Evolutionary conservation across 2,888 invertebrate genomes (phyloP).

Genomic region (Tineola bisselliella): DNA sequence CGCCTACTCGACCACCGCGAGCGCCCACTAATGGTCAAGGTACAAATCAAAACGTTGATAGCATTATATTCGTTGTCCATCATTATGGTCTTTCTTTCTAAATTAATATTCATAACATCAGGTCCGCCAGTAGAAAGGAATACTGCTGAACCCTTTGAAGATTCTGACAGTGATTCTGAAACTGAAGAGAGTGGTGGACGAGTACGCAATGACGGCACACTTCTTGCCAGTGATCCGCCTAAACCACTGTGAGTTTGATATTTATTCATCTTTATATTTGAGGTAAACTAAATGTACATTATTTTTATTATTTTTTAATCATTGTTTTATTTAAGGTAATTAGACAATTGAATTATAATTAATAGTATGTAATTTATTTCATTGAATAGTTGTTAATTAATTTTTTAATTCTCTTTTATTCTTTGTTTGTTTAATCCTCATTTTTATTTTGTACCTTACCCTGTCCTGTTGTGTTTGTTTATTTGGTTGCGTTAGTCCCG

Average conservation of each 20-base stretch:
- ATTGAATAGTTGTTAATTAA: conserved; percentile 13
- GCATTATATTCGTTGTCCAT: too few species aligned
- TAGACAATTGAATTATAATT: too few species aligned
- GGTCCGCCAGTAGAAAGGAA: conserved; percentile 65
- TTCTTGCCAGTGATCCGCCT: conserved; percentile 95
- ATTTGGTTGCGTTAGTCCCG: conserved; percentile 73
- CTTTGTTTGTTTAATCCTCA: background rate
- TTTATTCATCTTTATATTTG: background rate
- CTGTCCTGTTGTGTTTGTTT: conserved; percentile 24
- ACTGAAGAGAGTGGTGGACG: conserved; percentile 83
- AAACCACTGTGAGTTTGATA: conserved; percentile 88
- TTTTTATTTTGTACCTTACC: conserved; percentile 25
- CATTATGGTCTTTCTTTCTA: background rate
- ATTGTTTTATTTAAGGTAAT: too few species aligned
- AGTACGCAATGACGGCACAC: conserved; percentile 90
- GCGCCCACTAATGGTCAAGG: conserved; percentile 62
- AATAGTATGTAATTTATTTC: too few species aligned
- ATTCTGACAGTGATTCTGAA: conserved; percentile 84
- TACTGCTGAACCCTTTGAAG: conserved; percentile 72
- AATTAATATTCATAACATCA: conserved; percentile 17
- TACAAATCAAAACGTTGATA: too few species aligned
- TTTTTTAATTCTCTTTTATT: conserved; percentile 20
- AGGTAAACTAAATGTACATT: too few species aligned
- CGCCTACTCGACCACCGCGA: conserved; percentile 62
- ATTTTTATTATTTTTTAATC: too few species aligned